Percentiles rank a stretch among this genome's conserved stretches.
Evolutionary conservation across 2,113 vertebrate species (phyloP).

Genomic region (Hylia prasina): DNA sequence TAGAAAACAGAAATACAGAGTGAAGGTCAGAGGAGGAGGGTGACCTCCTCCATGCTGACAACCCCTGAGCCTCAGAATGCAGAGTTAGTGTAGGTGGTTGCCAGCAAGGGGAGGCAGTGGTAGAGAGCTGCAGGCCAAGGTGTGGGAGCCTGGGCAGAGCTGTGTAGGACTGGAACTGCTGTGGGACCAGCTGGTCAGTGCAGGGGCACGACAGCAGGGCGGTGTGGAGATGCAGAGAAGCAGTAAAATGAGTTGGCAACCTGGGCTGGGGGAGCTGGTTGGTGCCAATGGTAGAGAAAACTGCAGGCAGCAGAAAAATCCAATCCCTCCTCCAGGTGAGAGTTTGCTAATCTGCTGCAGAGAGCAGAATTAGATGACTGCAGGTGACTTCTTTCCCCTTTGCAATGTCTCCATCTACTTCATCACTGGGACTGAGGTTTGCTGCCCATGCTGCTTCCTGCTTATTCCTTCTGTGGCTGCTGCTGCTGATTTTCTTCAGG

Average conservation of each 20-base stretch:
- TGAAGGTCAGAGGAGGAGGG: constrained; percentile 13
- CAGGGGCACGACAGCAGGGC: neutral
- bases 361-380: neutral
- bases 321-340: neutral
- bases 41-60: neutral
- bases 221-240: neutral
- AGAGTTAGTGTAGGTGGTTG: neutral
- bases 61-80: neutral
- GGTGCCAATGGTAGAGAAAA: neutral
- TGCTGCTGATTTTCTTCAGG: neutral
- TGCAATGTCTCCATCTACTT: neutral
- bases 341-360: neutral
- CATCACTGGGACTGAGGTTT: neutral
- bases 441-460: neutral
- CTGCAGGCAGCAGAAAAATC: neutral
- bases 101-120: neutral
- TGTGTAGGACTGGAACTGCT: neutral
- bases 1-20: neutral
- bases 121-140: neutral
- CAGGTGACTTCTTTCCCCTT: neutral
- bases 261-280: neutral
- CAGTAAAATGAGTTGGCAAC: neutral
- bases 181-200: neutral
- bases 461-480: neutral
- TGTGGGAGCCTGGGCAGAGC: neutral